Conservation (phyloP, 1,140 invertebrate genomes). For the Neodiprion virginianus region DNA sequence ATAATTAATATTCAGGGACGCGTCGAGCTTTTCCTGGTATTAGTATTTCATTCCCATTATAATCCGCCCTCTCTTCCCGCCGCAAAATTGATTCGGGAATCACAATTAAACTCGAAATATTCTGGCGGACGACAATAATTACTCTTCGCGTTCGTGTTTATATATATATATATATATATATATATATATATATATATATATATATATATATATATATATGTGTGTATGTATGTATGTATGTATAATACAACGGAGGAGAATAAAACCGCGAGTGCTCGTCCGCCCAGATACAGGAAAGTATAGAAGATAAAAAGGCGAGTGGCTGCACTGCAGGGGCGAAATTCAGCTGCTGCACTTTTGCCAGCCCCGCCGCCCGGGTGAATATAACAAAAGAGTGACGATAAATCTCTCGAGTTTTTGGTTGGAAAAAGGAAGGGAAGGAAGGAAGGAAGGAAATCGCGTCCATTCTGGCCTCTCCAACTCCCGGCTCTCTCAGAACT, state of each 20-base stretch:
- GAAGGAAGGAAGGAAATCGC: not conserved
- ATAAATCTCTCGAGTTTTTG: slow-evolving; percentile 1
- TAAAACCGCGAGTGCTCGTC: not conserved
- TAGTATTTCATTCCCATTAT: not conserved
- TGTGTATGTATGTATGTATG: not conserved
- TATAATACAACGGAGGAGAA: not conserved
- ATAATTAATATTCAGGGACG: not conserved
- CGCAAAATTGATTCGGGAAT: too few species aligned
- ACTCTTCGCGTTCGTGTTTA: too few species aligned
- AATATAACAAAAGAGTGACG: slow-evolving; percentile 6
- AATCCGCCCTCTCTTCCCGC: too few species aligned
- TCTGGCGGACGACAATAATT: too few species aligned
- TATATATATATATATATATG: not conserved
- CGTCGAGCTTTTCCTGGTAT: not conserved
- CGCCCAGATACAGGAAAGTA: too few species aligned
- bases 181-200: not conserved
- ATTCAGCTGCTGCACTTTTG: too few species aligned
- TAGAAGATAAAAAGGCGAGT: too few species aligned
- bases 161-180: too few species aligned
- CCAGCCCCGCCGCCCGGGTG: not conserved
- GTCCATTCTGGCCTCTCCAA: not conserved
- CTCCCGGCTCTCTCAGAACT: not conserved
- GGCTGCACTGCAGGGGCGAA: too few species aligned
- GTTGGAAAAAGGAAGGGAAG: not conserved
- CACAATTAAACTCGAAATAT: too few species aligned